A percentile compares a stretch with the other conserved stretches of the same genome.
Conservation (phyloP, 2,888 invertebrate genomes). For the Hartigia nigra region DNA sequence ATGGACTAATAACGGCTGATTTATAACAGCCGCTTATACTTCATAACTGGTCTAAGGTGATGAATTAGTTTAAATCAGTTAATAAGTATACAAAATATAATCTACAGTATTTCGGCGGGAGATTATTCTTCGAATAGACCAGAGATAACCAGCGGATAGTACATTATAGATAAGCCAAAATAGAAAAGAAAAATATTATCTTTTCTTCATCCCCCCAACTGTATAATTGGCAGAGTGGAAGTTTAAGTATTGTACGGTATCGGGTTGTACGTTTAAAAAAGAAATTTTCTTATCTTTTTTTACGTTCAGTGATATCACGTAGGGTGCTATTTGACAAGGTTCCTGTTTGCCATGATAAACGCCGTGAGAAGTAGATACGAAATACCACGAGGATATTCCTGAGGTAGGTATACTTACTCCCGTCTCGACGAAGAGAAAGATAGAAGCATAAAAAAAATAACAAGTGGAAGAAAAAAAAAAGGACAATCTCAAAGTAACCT, state of each 20-base stretch:
- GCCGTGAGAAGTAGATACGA: not conserved
- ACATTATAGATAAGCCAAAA: not conserved
- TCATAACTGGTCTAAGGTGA: not conserved
- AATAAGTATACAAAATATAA: not conserved
- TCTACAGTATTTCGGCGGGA: not conserved
- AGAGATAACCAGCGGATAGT: not conserved
- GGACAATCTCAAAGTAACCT: not conserved
- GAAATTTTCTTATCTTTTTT: not conserved
- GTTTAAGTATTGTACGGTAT: not conserved
- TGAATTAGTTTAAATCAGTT: not conserved
- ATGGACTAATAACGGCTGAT: not conserved
- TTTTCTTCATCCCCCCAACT: not conserved
- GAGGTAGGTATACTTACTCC: not conserved
- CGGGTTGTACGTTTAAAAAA: not conserved
- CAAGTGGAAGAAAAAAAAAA: not conserved
- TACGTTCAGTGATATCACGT: not conserved
- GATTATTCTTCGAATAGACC: not conserved
- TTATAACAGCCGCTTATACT: not conserved
- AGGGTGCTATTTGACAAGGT: not conserved
- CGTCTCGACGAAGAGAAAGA: not conserved
- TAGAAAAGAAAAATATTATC: not conserved
- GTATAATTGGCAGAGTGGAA: not conserved
- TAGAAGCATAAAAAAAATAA: not conserved
- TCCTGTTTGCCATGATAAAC: not conserved
- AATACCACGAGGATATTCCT: not conserved